Conservation (phyloP, 2,888 invertebrate species). For the Phragmatobia fuliginosa region DNA sequence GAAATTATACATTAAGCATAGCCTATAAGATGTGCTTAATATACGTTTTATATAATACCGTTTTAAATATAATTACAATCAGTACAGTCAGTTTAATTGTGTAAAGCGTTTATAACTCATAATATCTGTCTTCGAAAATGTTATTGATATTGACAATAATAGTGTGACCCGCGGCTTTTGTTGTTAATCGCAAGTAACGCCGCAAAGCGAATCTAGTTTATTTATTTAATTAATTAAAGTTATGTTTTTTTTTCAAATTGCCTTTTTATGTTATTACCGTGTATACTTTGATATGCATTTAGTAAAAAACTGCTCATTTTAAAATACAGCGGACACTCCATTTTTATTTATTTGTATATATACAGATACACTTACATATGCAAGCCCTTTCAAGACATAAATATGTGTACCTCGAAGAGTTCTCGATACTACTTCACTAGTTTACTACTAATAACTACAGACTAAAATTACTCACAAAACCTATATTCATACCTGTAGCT, state of each 20-base stretch:
- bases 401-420: neutral
- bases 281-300: too few relatives aligned
- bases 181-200: too few relatives aligned
- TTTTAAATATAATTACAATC: neutral
- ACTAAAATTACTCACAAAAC: neutral
- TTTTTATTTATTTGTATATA: too few relatives aligned
- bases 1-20: neutral
- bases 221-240: too few relatives aligned
- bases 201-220: too few relatives aligned
- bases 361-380: too few relatives aligned
- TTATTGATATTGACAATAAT: neutral
- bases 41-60: neutral
- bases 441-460: too few relatives aligned
- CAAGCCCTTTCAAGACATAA: neutral
- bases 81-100: neutral
- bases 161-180: too few relatives aligned
- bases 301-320: too few relatives aligned
- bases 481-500: neutral
- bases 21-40: neutral
- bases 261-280: too few relatives aligned
- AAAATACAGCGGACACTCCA: too few relatives aligned
- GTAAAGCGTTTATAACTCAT: neutral
- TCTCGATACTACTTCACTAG: neutral
- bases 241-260: too few relatives aligned
- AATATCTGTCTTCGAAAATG: neutral